These are phyloP conservation scores for Darevskia mixta DNA, from an alignment of 2,797 vertebrate species.

Conservation along the genomic window DNA sequence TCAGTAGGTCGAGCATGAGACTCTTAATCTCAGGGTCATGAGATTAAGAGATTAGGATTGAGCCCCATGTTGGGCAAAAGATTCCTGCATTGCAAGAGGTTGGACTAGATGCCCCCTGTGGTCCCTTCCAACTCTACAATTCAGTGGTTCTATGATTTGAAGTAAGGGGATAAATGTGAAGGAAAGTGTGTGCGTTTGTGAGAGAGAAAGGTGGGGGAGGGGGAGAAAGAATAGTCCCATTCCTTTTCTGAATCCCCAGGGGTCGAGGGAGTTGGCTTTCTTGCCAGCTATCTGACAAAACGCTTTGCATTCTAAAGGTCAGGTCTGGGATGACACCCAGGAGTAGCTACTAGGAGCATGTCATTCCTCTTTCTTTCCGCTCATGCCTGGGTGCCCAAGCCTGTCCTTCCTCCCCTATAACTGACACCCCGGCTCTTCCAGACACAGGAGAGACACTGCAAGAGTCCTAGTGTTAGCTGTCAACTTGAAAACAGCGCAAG, in stretches of 20 bases:
- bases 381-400: slow-evolving; percentile 74
- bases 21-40: too few relatives aligned
- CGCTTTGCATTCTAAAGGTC: slow-evolving; percentile 80
- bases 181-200: too few relatives aligned
- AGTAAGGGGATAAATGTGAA: too few relatives aligned
- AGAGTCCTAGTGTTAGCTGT: slow-evolving; percentile 64
- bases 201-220: too few relatives aligned
- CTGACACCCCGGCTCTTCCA: slow-evolving; percentile 71
- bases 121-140: too few relatives aligned
- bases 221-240: too few relatives aligned
- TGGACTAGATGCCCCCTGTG: too few relatives aligned
- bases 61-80: too few relatives aligned
- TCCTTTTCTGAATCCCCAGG: background rate
- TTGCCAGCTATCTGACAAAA: slow-evolving; percentile 73
- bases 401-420: slow-evolving; percentile 62
- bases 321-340: slow-evolving; percentile 60
- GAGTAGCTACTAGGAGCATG: slow-evolving; percentile 46
- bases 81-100: too few relatives aligned
- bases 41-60: too few relatives aligned
- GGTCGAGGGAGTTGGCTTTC: slow-evolving; percentile 46
- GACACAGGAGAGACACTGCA: slow-evolving; percentile 42
- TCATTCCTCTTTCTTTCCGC: slow-evolving; percentile 47
- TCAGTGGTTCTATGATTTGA: too few relatives aligned
- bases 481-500: slow-evolving; percentile 64
- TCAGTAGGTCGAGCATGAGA: too few relatives aligned